phyloP scores from a whole-genome alignment of 2,888 invertebrate genomes.

The Agonum fuliginosum region DNA sequence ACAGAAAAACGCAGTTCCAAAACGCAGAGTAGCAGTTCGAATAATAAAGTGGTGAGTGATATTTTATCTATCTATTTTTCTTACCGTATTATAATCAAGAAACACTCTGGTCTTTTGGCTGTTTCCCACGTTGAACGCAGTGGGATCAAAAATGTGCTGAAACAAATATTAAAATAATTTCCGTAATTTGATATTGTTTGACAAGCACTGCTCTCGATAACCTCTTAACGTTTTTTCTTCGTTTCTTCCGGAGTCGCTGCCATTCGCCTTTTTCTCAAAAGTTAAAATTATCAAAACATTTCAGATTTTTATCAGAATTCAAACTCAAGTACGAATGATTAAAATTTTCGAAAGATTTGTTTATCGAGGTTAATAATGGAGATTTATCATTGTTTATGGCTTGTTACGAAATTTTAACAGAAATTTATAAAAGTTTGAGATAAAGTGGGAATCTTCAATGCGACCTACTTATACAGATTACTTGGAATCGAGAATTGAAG shows the following conservation, averaged over 20 bases:
- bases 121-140: conserved; percentile 7
- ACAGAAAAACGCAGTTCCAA: too few relatives aligned
- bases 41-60: too few relatives aligned
- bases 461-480: conserved; percentile 29
- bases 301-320: not conserved
- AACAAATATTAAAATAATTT: not conserved
- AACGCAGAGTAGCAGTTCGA: too few relatives aligned
- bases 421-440: conserved; percentile 41
- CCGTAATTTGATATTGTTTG: not conserved
- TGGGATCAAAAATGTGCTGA: conserved; percentile 21
- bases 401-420: conserved; percentile 39
- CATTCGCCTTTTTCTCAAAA: conserved; percentile 9
- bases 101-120: conserved; percentile 59
- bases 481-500: not conserved
- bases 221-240: not conserved
- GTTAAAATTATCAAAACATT: not conserved
- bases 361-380: conserved; percentile 40
- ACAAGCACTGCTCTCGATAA: not conserved
- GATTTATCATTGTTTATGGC: conserved; percentile 32
- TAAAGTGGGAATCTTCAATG: conserved; percentile 19
- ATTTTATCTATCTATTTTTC: not conserved
- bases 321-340: not conserved
- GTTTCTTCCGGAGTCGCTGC: conserved; percentile 1
- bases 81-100: conserved; percentile 66
- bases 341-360: not conserved